Evolutionary conservation across 2,888 invertebrate genomes (phyloP).

Genomic region (Enoplolaimus lenunculus): DNA sequence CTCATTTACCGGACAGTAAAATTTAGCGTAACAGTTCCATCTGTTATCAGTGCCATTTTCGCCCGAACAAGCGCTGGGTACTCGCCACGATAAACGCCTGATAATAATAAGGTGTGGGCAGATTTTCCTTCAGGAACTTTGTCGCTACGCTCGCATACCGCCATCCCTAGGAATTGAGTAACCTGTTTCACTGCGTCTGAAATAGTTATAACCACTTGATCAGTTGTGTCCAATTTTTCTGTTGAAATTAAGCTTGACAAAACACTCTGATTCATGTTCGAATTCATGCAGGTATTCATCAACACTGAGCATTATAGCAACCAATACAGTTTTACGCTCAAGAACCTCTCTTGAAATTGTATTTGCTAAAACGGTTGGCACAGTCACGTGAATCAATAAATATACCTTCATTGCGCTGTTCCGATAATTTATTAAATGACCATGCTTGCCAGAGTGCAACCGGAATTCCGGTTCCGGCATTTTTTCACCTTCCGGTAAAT

Average conservation of each 20-base stretch:
- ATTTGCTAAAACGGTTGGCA: too few relatives aligned
- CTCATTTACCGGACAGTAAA: conserved; percentile 58
- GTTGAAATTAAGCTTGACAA: background rate
- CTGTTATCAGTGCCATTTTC: conserved; percentile 61
- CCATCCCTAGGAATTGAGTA: conserved; percentile 64
- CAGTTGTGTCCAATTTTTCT: background rate
- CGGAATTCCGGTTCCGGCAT: too few relatives aligned
- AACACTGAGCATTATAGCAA: background rate
- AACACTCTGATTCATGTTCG: background rate
- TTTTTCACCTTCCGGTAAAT: too few relatives aligned
- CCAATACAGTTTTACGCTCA: too few relatives aligned
- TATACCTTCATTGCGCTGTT: too few relatives aligned
- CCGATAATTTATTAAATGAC: too few relatives aligned
- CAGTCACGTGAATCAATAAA: too few relatives aligned
- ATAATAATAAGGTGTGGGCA: conserved; percentile 62
- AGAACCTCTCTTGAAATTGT: too few relatives aligned
- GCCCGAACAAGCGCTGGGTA: conserved; percentile 73
- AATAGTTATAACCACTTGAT: conserved; percentile 23
- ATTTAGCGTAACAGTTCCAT: conserved; percentile 71
- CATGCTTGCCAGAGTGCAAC: too few relatives aligned
- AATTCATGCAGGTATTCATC: background rate
- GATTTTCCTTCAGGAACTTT: conserved; percentile 65
- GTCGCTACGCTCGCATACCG: conserved; percentile 68
- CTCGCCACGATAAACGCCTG: conserved; percentile 54
- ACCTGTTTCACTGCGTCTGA: conserved; percentile 65